Evolutionary conservation across 2,888 invertebrate species (phyloP), one percentile per base, ranked within the genome.

Genomic region (Drosophila mimica): DNA sequence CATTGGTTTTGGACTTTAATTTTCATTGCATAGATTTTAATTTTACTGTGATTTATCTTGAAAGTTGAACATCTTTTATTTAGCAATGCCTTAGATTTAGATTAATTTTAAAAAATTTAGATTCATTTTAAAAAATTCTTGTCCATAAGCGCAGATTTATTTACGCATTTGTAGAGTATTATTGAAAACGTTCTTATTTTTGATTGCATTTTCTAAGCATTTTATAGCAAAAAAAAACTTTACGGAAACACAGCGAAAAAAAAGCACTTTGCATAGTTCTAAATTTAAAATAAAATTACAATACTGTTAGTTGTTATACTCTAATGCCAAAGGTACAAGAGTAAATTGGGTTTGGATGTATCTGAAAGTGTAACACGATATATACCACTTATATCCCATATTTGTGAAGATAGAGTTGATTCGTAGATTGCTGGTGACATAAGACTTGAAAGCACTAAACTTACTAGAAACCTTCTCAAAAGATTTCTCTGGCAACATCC

Each of bases 281-380:
- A 52, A 67, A 78, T 74, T 70, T 63, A 40, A 70, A 51, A 79
- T 63, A 46, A 70, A 51, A 79, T 70, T 70, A 74, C 74, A 70
- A 38, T 58, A 43, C 33, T 66, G 48, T 38, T 52, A 38, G 20
- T 11, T 15, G 2, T 8, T n/a, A 46, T 25, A 46, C 46, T 46
- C 20, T 25, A 25, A 25, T 15, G 4, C 15, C 2, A 15, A 15
- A 25, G 17, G 7, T 25, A 46, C 0, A 15, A 15, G 25, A 25
- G 25, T 25, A 46, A 25, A 25, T 46, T 46, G 4, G 15, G 2
- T 46, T 43, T 20, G 4, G 3, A 43, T 20, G 2, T 4, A 13
- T 13, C 4, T 46, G 9, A 1, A 2, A 2, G 43, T 20, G 11
- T 20, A 43, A 11, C 20, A 5, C 2, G 5, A 43, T 36, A 43